Evolutionary conservation across 2,113 vertebrate genomes (phyloP).

Genomic region (Myiozetetes cayanensis): DNA sequence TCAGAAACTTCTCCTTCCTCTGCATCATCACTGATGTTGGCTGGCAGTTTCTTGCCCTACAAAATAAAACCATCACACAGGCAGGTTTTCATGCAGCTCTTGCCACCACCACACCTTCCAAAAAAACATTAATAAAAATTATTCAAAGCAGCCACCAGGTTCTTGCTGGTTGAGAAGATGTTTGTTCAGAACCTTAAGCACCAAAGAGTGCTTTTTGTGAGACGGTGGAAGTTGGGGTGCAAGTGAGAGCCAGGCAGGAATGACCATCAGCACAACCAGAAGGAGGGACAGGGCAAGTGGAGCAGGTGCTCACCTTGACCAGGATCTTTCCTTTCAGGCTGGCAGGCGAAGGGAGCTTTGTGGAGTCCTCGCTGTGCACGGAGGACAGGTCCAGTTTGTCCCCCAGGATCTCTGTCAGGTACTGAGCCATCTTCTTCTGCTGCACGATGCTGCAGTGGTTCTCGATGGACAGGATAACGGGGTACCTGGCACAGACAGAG

Average conservation of each 20-base stretch:
- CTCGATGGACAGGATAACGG: slow-evolving; percentile 95
- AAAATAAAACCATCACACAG: background rate
- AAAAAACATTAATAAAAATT: background rate
- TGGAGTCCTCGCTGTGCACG: slow-evolving; percentile 76
- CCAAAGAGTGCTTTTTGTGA: background rate
- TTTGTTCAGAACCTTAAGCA: background rate
- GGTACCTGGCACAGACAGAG: slow-evolving; percentile 77
- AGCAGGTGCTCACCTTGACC: slow-evolving; percentile 84
- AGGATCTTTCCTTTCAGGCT: slow-evolving; percentile 91
- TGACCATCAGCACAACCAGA: background rate
- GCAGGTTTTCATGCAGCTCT: background rate
- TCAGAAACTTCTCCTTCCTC: slow-evolving; percentile 98
- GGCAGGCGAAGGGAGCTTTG: slow-evolving; percentile 87
- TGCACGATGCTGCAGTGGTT: slow-evolving; percentile 96
- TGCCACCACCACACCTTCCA: background rate
- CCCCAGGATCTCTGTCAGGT: slow-evolving; percentile 87
- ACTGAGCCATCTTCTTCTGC: slow-evolving; percentile 98
- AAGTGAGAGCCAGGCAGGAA: background rate
- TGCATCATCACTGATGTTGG: slow-evolving; percentile 88
- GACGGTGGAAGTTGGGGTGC: background rate
- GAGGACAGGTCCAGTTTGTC: slow-evolving; percentile 91
- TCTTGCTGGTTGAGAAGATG: background rate
- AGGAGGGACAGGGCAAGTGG: background rate
- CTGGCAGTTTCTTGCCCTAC: slow-evolving; percentile 97
- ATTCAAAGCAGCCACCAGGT: background rate